Conservation (phyloP, 2,113 vertebrate species). For the Girardinichthys multiradiatus region DNA sequence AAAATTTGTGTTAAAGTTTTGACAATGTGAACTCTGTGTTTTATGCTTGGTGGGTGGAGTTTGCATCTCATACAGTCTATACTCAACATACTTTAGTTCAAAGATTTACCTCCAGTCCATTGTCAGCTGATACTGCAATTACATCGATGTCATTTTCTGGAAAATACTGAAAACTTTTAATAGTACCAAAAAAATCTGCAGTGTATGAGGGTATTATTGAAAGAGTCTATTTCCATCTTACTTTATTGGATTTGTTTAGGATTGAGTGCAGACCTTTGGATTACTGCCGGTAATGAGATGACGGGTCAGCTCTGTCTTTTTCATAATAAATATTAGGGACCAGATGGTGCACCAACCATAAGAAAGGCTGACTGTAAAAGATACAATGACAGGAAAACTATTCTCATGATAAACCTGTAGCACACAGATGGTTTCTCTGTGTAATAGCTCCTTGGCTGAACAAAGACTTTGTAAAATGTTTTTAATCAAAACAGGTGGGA, state of each 20-base stretch:
- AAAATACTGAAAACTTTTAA: constrained; percentile 12
- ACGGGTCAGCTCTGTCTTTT: constrained; percentile 27
- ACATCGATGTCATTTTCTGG: constrained; percentile 17
- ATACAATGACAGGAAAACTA: constrained; percentile 22
- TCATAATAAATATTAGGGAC: constrained; percentile 32
- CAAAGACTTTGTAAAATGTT: constrained; percentile 27
- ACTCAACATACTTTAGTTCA: not conserved
- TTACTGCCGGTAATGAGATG: constrained; percentile 35
- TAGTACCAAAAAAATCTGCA: constrained; percentile 29
- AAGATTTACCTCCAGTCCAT: not conserved
- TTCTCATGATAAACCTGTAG: constrained; percentile 32
- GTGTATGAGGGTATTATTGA: constrained; percentile 23
- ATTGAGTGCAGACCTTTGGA: constrained; percentile 25
- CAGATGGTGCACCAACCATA: constrained; percentile 32
- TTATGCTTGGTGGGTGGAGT: not conserved
- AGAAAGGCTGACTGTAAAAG: constrained; percentile 23
- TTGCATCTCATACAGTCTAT: not conserved
- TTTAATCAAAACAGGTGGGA: constrained; percentile 10
- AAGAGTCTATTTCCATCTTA: constrained; percentile 19
- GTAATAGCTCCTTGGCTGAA: constrained; percentile 29
- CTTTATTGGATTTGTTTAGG: constrained; percentile 20
- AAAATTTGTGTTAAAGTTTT: not conserved
- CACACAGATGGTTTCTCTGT: constrained; percentile 33
- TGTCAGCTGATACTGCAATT: not conserved
- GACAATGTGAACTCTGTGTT: not conserved